Base-by-base conservation (phyloP, 2,113 vertebrate genomes). In the Cairina moschata region DNA sequence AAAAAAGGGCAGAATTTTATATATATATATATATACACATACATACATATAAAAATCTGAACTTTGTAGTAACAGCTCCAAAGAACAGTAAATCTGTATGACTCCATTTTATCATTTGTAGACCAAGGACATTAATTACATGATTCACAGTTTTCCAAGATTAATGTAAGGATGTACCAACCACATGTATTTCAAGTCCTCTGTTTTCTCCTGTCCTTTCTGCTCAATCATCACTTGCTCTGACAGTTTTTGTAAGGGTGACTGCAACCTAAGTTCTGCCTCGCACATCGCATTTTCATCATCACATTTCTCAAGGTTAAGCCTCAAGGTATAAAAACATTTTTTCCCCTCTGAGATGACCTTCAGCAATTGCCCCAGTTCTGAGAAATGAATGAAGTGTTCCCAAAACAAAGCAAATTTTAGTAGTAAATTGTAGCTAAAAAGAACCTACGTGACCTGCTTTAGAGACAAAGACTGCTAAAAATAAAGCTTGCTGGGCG, bases 371-470 rank as follows among this genome's bases (percentile, higher is more conserved):
- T 1, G 80, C 40, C 86, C 95, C 88, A 95, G 83, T 96, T 96
- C 71, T 55, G 38, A 89, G 69, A 91, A 94, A 88, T 90, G 77
- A 95, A 95, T 94, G 91, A 92, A 96, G 52, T 66, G 80, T 90
- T 95, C 90, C 62, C 80, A 93, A 96, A 96, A 94, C 88, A 94
- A 95, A 88, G 76, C 21, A 90, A 55, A 90, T 92, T 91, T 94
- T 90, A 96, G 79, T 86, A 88, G 90, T 65, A 94, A 93, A 42
- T 84, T 82, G 50, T 86, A 86, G 56, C 80, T 91, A 93, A 94
- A 93, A 95, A 86, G 88, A 95, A 95, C 56, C 31, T 90, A 68
- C 2, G 6, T 86, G 95, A 93, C 94, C 95, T 81, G 90, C 75
- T 97, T 97, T 90, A 77, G 67, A 90, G 87, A 79, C 29, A 88